Conservation (phyloP, 2,888 invertebrate genomes). For the Volucella zonaria region DNA sequence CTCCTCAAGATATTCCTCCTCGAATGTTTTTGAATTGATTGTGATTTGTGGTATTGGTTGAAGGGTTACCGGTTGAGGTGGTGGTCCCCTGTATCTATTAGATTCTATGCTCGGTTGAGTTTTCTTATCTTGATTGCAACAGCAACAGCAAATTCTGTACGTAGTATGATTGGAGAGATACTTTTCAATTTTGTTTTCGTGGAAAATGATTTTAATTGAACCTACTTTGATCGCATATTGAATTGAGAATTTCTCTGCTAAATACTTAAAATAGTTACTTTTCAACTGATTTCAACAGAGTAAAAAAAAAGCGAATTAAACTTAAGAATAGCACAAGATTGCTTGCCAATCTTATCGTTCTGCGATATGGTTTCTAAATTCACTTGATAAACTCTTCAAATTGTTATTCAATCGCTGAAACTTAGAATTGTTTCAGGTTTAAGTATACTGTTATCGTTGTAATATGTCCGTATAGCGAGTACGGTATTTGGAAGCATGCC, state of each 20-base stretch:
- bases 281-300: slow-evolving; percentile 22
- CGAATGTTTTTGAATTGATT: slow-evolving; percentile 83
- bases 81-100: background rate
- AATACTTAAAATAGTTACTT: slow-evolving; percentile 14
- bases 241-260: background rate
- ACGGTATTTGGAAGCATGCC: too few relatives aligned
- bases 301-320: too few relatives aligned
- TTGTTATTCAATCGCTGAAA: too few relatives aligned
- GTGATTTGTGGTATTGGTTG: slow-evolving; percentile 22
- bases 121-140: background rate
- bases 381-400: too few relatives aligned
- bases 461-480: too few relatives aligned
- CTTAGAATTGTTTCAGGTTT: too few relatives aligned
- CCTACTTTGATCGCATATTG: slow-evolving; percentile 35
- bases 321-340: too few relatives aligned
- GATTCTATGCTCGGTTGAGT: background rate
- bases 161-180: background rate
- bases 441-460: too few relatives aligned
- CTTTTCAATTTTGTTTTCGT: background rate
- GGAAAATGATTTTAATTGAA: background rate
- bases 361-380: too few relatives aligned
- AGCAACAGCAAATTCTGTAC: slow-evolving; percentile 40
- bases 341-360: too few relatives aligned
- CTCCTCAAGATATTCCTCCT: slow-evolving; percentile 88
- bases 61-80: background rate